Evolutionary conservation across 2,797 vertebrate genomes (phyloP), one percentile per base, ranked within the genome.

Genomic region (Chloroceryle amazona): DNA sequence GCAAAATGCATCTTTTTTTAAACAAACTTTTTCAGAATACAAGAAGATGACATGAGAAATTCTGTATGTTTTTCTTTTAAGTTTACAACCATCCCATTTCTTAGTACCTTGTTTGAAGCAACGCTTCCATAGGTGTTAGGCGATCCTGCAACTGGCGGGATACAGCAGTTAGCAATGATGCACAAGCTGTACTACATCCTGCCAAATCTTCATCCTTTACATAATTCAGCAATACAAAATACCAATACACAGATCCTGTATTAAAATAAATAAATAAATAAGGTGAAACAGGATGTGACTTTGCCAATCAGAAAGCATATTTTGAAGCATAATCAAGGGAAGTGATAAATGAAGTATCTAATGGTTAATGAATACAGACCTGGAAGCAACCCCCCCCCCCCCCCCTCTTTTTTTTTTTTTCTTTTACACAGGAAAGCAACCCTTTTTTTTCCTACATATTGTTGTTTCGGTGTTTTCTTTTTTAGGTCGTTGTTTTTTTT

Each of bases 121-220:
- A 98, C 2, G 99, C 99, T 96, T 99, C 99, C 97, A 99, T 98
- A 4, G 99, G 99, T 3, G 99, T 99, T 73, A 99, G 98, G 61
- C 99, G 98, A 97, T 99, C 99, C 98, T 99, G 99, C 91, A 99
- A 96, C 97, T 99, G 99, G 61, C 98, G 98, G 71, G 99, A 99
- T 85, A 99, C 99, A 2, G 99, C 98, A 12, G 99, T 99, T 33
- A 99, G 99, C 93, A 99, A 85, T 20, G 99, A 98, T 13, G 99
- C 99, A 89, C 99, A 99, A 75, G 99, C 97, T 3, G 99, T 99
- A 94, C 99, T 99, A 95, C 99, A 99, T 42, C 98, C 98, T 16
- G 99, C 99, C 97, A 99, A 90, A 97, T 99, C 99, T 97, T 99
- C 99, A 94, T 99, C 99, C 97, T 99, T 99, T 35, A 99, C 99